These are phyloP conservation scores for Hoplias malabaricus DNA, from an alignment of 2,113 vertebrate genomes.

Conservation along the genomic window DNA sequence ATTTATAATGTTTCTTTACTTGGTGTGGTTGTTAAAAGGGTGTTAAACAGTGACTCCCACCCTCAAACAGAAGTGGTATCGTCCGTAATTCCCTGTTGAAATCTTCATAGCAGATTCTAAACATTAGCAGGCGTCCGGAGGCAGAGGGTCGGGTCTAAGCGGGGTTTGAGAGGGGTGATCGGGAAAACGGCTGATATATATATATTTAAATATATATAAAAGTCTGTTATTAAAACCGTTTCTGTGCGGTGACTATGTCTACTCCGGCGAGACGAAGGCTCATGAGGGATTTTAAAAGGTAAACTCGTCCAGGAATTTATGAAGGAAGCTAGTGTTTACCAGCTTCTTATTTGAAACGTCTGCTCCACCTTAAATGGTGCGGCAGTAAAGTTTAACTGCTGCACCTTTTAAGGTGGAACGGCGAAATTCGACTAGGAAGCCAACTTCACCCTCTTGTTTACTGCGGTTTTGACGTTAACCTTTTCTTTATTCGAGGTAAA, in stretches of 20 bases:
- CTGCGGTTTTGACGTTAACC: neutral
- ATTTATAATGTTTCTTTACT: neutral
- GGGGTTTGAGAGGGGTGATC: neutral
- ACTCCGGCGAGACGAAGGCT: conserved; percentile 57
- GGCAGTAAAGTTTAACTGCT: too few species aligned
- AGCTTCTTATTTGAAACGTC: too few species aligned
- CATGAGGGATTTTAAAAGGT: conserved; percentile 63
- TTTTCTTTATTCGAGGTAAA: neutral
- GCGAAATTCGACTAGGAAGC: neutral
- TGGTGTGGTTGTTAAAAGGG: neutral
- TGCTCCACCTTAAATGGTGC: too few species aligned
- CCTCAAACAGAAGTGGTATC: conserved; percentile 12
- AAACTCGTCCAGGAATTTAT: too few species aligned
- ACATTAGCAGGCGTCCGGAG: conserved; percentile 2
- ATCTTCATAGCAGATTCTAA: conserved; percentile 31
- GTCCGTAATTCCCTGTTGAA: conserved; percentile 44
- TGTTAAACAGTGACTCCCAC: neutral
- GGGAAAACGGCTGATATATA: neutral
- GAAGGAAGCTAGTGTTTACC: neutral
- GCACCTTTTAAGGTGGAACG: too few species aligned
- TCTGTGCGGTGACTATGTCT: conserved; percentile 40
- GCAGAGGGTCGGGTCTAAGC: neutral
- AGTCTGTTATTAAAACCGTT: neutral
- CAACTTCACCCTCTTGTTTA: too few species aligned
- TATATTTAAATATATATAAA: neutral